Conservation (phyloP, 2,113 vertebrate species). For the Scortum barcoo region DNA sequence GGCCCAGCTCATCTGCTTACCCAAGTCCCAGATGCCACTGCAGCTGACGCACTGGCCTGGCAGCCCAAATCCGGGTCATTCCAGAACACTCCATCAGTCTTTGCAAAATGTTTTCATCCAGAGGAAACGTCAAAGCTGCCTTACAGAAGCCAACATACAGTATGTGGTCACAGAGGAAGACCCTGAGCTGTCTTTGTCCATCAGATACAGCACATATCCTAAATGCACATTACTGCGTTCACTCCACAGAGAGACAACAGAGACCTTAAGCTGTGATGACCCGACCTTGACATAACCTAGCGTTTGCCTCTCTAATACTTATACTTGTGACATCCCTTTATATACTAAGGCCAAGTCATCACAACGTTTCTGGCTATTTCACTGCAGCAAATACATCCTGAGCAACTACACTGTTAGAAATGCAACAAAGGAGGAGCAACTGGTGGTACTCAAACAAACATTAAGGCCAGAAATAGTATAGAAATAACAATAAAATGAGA, state of each 20-base stretch:
- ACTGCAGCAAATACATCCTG: not conserved
- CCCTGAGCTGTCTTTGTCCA: not conserved
- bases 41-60: not conserved
- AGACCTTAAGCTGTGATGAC: not conserved
- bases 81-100: not conserved
- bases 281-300: not conserved
- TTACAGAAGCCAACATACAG: not conserved
- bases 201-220: not conserved
- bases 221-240: not conserved
- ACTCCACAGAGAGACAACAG: not conserved
- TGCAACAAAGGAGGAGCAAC: not conserved
- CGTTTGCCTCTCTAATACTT: not conserved
- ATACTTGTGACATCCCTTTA: not conserved
- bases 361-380: not conserved
- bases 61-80: not conserved
- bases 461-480: no score
- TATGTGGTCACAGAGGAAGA: not conserved
- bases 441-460: not conserved
- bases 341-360: not conserved
- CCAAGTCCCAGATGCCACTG: not conserved
- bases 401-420: not conserved
- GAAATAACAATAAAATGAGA: no score
- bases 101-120: not conserved
- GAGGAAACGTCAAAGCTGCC: not conserved
- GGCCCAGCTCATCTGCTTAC: no score